Evolutionary conservation across 2,888 invertebrate genomes (phyloP).

Genomic region (Reticulitermes lucifugus): DNA sequence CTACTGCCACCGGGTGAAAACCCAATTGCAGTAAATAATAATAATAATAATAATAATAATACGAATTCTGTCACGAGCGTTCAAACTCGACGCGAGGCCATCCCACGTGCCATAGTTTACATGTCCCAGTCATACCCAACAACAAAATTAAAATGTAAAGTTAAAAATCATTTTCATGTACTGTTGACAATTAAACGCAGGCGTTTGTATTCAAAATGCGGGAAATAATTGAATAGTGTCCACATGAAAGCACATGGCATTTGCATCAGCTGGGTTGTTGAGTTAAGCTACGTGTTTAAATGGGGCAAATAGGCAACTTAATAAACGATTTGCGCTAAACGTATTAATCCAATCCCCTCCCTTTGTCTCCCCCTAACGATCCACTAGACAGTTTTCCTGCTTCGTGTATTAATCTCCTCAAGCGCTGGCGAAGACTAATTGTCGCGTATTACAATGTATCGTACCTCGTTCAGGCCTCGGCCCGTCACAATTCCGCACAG

Average conservation of each 20-base stretch:
- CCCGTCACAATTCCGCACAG: neutral
- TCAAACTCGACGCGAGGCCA: too few species aligned
- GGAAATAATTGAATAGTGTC: neutral
- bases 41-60: too few species aligned
- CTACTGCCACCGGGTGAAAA: too few species aligned
- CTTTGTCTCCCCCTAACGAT: neutral
- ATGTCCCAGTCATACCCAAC: too few species aligned
- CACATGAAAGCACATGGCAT: neutral
- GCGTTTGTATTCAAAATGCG: neutral
- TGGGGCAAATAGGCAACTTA: neutral
- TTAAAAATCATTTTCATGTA: too few species aligned
- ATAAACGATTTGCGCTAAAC: constrained; percentile 6
- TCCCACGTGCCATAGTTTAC: too few species aligned
- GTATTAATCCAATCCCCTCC: constrained; percentile 2
- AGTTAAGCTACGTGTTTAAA: neutral
- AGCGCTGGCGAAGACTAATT: neutral
- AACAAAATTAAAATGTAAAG: too few species aligned
- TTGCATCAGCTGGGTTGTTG: neutral
- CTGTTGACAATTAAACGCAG: too few species aligned
- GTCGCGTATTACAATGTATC: neutral
- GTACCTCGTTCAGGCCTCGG: neutral
- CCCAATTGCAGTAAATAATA: too few species aligned
- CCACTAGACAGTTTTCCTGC: constrained; percentile 1
- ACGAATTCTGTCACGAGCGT: too few species aligned
- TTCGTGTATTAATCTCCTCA: neutral